Base-by-base conservation (phyloP, 1,140 invertebrate genomes). In the Kradibia gibbosae region DNA sequence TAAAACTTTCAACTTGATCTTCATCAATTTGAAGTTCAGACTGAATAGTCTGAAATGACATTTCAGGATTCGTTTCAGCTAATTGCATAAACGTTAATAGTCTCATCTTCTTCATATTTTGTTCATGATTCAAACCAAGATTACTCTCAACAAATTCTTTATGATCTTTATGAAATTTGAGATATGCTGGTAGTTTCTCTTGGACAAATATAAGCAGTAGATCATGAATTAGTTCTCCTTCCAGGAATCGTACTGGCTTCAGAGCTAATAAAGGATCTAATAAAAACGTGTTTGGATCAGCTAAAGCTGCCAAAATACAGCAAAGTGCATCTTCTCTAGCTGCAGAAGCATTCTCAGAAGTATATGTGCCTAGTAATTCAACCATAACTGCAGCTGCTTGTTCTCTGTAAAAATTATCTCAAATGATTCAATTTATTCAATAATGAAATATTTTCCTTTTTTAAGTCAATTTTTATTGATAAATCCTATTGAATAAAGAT, bases 41-140 rank as follows among this genome's bases (percentile, higher is more conserved):
- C 87, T 97, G 95, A 79, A 99, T 95, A 22, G 95, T 94, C 78
- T 96, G 95, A 91, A 98, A 99, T 34, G 94, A 93, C 91, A 99
- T 96, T 92, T 99, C 98, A 55, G 95, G 95, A 88, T 95, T 95
- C 67, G 94, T 95, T 89, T 99, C 98, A 17, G 97, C 98, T 89
- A 99, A 93, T 90, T 98, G 97, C 96, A 99, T 99, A 86, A 99
- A 98, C 3, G 98, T 98, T 25, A 99, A 88, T 83, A 99, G 92
- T 79, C 98, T 93, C 98, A 99, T 99, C 90, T 99, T 99, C 85
- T 97, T 96, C 91, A 99, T 94, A 87, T 99, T 99, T 86, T 98
- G 95, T 86, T 98, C 97, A 91, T 99, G 98, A 87, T 97, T 96
- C 34, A 99, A 90, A 94, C 96, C 96, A 91, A 98, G 93, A 50